phyloP scores from a whole-genome alignment of 2,113 vertebrate species.

The Gadus macrocephalus region DNA sequence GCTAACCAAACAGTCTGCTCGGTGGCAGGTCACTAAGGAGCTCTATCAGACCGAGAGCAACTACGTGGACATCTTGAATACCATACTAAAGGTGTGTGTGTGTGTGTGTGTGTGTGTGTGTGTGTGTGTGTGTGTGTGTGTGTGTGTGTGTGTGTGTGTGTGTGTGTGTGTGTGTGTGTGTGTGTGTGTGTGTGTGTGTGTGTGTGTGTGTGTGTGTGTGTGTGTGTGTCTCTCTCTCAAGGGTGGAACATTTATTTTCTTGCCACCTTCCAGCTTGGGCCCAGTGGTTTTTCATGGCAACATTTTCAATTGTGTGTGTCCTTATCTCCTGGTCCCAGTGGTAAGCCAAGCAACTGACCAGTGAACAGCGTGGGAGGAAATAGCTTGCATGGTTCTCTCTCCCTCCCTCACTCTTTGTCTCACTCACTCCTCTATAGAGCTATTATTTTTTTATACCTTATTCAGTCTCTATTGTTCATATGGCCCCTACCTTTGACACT shows the following conservation, averaged over 20 bases:
- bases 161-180: neutral
- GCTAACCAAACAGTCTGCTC: slow-evolving; percentile 87
- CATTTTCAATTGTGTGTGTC: slow-evolving; percentile 10
- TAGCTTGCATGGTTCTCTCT: slow-evolving; percentile 38
- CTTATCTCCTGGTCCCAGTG: slow-evolving; percentile 54
- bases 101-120: neutral
- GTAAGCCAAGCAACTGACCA: slow-evolving; percentile 46
- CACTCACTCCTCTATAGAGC: neutral
- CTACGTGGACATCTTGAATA: slow-evolving; percentile 94
- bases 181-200: slow-evolving; percentile 3
- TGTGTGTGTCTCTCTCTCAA: no score
- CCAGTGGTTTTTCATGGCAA: slow-evolving; percentile 31
- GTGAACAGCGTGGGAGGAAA: slow-evolving; percentile 55
- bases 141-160: neutral
- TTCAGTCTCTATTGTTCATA: neutral
- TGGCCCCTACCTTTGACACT: no score
- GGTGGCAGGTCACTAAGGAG: slow-evolving; percentile 98
- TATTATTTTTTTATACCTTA: neutral
- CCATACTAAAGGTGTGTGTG: slow-evolving; percentile 74
- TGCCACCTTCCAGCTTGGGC: slow-evolving; percentile 2
- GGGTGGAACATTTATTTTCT: no score
- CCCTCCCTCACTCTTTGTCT: slow-evolving; percentile 9
- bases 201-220: slow-evolving; percentile 2
- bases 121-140: slow-evolving; percentile 3
- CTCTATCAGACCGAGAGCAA: slow-evolving; percentile 98